Evolutionary conservation across 2,113 vertebrate species (phyloP).

Genomic region (Pan paniscus): DNA sequence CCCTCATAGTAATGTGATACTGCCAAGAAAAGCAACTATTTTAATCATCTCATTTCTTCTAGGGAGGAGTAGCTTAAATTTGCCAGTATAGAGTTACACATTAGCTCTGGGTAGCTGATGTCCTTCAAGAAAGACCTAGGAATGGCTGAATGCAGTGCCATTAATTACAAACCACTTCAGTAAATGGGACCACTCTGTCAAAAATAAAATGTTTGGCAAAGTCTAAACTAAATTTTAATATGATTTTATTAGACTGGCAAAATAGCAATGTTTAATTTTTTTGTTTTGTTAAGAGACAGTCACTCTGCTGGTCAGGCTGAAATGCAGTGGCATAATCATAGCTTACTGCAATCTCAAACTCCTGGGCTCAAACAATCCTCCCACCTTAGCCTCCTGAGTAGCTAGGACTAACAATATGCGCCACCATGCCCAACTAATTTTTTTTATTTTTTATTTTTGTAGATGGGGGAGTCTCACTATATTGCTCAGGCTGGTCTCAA

Average conservation of each 20-base stretch:
- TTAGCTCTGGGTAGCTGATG: neutral
- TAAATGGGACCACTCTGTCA: neutral
- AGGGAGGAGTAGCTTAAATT: neutral
- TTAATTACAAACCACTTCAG: neutral
- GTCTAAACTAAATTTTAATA: slow-evolving; percentile 40
- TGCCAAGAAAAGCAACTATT: slow-evolving; percentile 1
- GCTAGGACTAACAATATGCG: too few species aligned
- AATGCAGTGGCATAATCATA: neutral
- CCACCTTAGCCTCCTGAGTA: neutral
- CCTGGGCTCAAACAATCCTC: neutral
- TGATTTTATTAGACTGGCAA: slow-evolving; percentile 30
- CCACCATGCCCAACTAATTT: neutral
- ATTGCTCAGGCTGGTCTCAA: neutral
- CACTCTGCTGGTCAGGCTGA: neutral
- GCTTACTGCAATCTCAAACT: neutral
- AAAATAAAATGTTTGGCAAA: slow-evolving; percentile 46
- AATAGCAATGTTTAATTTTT: neutral
- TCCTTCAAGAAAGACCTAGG: slow-evolving; percentile 3
- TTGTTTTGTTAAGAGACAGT: neutral
- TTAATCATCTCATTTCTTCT: slow-evolving; percentile 16
- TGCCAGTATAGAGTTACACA: neutral
- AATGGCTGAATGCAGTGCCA: neutral
- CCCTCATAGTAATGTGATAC: neutral
- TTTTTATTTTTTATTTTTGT: neutral
- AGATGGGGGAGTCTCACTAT: neutral